These are phyloP conservation scores for Piscicola geometra DNA, from an alignment of 2,888 invertebrate species.

Conservation along the genomic window DNA sequence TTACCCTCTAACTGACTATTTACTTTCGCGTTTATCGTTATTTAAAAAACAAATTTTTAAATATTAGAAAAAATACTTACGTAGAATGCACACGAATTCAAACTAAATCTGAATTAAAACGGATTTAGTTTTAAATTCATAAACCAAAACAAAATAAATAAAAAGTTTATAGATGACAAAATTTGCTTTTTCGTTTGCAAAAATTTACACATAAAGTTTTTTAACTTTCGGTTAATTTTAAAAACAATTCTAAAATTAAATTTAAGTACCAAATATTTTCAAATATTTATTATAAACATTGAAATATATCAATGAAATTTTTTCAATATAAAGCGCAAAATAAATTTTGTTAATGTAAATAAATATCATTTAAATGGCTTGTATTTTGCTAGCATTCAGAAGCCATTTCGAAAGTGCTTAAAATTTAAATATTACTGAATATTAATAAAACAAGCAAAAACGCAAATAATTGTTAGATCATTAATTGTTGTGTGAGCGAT, in stretches of 20 bases:
- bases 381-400: neutral
- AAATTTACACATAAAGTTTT: too few species aligned
- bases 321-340: neutral
- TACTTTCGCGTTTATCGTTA: too few species aligned
- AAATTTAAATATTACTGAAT: neutral
- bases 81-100: neutral
- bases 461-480: neutral
- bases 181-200: constrained; percentile 1
- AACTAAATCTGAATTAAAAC: neutral
- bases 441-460: neutral
- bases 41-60: neutral
- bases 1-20: too few species aligned
- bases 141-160: constrained; percentile 7
- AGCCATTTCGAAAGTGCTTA: neutral
- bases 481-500: constrained; percentile 2
- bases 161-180: neutral
- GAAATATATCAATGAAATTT: too few species aligned
- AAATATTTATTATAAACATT: too few species aligned
- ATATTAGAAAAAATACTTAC: neutral
- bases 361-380: constrained; percentile 3
- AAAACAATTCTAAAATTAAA: too few species aligned
- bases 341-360: neutral
- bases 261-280: too few species aligned
- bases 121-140: constrained; percentile 8
- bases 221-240: too few species aligned